Conservation (phyloP, 2,113 vertebrate genomes). For the Onychostruthus taczanowskii region DNA sequence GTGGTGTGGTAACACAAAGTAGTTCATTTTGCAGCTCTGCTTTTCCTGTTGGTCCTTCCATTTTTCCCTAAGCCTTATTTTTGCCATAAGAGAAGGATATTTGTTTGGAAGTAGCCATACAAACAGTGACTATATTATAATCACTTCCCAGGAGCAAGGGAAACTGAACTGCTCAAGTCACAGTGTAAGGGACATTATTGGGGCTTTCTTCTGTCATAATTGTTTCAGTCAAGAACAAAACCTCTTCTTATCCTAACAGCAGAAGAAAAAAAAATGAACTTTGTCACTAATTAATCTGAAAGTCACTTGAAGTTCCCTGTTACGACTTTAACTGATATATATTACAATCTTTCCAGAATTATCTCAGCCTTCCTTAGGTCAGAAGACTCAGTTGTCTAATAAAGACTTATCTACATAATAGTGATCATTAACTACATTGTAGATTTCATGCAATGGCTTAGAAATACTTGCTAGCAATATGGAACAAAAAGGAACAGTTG, state of each 20-base stretch:
- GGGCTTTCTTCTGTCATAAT: background rate
- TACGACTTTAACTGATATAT: background rate
- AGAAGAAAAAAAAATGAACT: background rate
- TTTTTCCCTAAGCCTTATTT: background rate
- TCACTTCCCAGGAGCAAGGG: background rate
- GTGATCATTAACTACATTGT: background rate
- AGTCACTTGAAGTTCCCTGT: background rate
- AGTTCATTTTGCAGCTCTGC: background rate
- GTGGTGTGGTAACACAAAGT: background rate
- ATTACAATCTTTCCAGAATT: background rate
- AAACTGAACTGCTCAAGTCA: background rate
- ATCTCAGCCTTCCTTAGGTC: background rate
- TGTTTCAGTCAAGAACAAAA: background rate
- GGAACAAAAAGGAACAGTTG: background rate
- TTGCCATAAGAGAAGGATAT: background rate
- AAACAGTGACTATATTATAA: background rate
- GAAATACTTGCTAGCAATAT: background rate
- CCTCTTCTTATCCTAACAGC: background rate
- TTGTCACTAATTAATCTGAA: background rate
- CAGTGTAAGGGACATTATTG: background rate
- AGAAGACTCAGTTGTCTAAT: background rate
- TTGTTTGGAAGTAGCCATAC: background rate
- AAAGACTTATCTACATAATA: background rate
- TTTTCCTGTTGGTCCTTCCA: background rate
- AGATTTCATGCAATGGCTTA: background rate